Base-by-base conservation (phyloP, 2,113 vertebrate genomes). In the Indicator indicator region DNA sequence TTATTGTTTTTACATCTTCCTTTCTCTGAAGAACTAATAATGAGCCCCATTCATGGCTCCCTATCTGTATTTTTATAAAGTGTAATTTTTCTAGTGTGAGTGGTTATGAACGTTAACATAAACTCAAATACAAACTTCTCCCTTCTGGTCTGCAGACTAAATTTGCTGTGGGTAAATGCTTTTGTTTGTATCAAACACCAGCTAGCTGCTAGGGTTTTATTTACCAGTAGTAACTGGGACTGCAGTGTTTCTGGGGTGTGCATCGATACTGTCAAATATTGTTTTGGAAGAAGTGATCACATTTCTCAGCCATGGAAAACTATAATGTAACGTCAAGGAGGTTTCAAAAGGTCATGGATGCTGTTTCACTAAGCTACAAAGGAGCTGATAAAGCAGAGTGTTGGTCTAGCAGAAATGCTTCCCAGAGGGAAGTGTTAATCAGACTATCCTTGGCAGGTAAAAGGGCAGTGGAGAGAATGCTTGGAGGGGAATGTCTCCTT, bases 371-470 rank as follows among this genome's bases (percentile, higher is more conserved):
- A 38, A 89, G 75, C 78, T 96, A 63, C 88, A 91, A 86, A 95
- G 81, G 27, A 89, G 95, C 93, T 95, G 90, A 96, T 94, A 94
- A 93, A 95, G 96, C 92, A 94, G 75, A 93, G 42, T 70, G 59
- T 91, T 88, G 82, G 75, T 85, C 60, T 89, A 63, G 88, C 78
- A 96, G 90, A 93, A 93, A 88, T 83, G 90, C 59, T 89, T 94
- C 93, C 88, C 90, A 76, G 88, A 80, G 92, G 93, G 85, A 96
- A 89, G 90, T 76, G 71, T 95, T 95, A 91, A 96, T 95, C 92
- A 96, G 90, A 50, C 55, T 40, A 16, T 88, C 64, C 91, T 85
- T 94, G 95, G 85, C 90, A 89, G 82, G 90, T 73, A 77, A 72
- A 95, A 89, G 78, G 79, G 68, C 55, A 59, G 60, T 19, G 36